These are phyloP conservation scores for Anguilla rostrata DNA, from an alignment of 2,113 vertebrate species.

Conservation along the genomic window DNA sequence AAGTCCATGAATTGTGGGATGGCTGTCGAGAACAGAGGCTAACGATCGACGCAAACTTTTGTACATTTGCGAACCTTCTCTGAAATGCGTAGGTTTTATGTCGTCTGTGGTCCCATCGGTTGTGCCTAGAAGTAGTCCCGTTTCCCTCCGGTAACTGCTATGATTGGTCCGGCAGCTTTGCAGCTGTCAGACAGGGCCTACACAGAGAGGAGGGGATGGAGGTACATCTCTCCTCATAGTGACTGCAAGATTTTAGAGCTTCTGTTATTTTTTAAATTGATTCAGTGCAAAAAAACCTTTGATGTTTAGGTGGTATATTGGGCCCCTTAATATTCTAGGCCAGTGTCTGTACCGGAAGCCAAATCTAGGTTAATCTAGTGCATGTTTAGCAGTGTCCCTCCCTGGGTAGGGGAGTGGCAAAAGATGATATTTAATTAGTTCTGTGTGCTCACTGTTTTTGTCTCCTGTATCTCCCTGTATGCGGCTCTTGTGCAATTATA, in stretches of 20 bases:
- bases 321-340: conserved; percentile 25
- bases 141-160: neutral
- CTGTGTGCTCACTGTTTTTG: conserved; percentile 22
- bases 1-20: no score
- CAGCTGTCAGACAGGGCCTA: no score
- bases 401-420: neutral
- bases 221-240: conserved; percentile 33
- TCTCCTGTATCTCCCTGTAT: conserved; percentile 13
- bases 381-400: conserved; percentile 33
- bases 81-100: neutral
- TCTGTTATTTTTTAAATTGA: conserved; percentile 25
- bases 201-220: neutral
- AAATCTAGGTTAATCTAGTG: conserved; percentile 5
- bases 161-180: no score
- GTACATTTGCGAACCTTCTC: neutral
- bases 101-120: neutral
- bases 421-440: conserved; percentile 17
- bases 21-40: neutral
- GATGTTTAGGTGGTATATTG: conserved; percentile 26
- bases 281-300: conserved; percentile 59
- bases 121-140: neutral
- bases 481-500: conserved; percentile 47
- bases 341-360: conserved; percentile 28
- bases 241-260: conserved; percentile 40
- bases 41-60: neutral